Conservation (phyloP, 2,113 vertebrate genomes). For the Axis porcinus region DNA sequence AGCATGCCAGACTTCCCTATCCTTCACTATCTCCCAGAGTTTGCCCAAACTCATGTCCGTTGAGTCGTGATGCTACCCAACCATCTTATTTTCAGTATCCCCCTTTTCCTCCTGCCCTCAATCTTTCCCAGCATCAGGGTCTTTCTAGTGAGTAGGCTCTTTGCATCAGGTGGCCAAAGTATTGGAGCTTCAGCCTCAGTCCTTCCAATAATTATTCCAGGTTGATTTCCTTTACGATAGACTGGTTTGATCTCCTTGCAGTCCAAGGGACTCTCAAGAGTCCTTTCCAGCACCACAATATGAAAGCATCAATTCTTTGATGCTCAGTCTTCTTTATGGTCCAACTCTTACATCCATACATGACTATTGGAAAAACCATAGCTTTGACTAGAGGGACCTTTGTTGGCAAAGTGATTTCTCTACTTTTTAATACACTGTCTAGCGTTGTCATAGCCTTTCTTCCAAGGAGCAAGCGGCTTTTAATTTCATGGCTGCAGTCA, state of each 20-base stretch:
- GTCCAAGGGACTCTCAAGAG: not conserved
- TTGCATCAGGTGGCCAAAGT: not conserved
- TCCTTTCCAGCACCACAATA: not conserved
- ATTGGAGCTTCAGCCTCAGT: not conserved
- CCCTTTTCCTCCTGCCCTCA: not conserved
- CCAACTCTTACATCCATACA: not conserved
- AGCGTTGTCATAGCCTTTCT: not conserved
- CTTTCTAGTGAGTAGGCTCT: not conserved
- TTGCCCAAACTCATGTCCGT: not conserved
- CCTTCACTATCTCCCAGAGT: not conserved
- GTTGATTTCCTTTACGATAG: not conserved
- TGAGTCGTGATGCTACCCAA: not conserved
- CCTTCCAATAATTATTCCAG: not conserved
- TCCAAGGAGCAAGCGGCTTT: not conserved
- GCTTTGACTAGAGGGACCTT: not conserved
- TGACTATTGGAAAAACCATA: not conserved
- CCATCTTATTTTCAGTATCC: not conserved
- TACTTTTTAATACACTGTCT: not conserved
- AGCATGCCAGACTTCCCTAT: not conserved
- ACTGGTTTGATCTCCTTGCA: not conserved
- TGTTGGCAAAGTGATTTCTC: not conserved
- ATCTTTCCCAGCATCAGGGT: not conserved
- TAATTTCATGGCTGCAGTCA: not conserved
- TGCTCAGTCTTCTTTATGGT: not conserved
- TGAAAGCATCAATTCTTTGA: not conserved